Evolutionary conservation across 2,888 invertebrate genomes (phyloP).

Genomic region (Eristalinus aeneus): DNA sequence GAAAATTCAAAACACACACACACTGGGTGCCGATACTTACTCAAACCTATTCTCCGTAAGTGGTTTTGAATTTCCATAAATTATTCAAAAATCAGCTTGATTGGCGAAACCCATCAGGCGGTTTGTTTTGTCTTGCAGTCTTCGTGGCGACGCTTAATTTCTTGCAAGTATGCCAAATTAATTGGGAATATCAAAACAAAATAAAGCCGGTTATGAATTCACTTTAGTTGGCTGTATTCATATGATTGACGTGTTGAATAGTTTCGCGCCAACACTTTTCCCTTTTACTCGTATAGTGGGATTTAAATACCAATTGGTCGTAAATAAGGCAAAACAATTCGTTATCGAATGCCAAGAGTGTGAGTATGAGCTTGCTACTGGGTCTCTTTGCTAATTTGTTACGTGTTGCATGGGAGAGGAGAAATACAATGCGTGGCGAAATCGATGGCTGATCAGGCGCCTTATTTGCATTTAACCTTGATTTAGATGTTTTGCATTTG

Average conservation of each 20-base stretch:
- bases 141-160: background rate
- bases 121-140: background rate
- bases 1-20: background rate
- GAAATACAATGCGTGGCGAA: background rate
- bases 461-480: background rate
- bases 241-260: background rate
- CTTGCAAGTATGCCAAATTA: background rate
- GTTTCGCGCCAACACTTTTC: background rate
- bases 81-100: background rate
- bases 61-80: background rate
- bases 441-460: background rate
- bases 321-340: background rate
- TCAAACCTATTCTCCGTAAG: background rate
- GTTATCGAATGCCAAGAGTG: background rate
- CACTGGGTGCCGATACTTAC: background rate
- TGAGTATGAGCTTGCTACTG: background rate
- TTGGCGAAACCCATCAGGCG: background rate
- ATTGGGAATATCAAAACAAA: background rate
- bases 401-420: background rate
- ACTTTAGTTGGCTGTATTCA: background rate
- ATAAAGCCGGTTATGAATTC: background rate
- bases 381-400: background rate
- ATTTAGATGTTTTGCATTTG: background rate
- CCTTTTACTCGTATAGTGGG: background rate
- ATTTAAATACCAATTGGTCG: background rate